Percentiles rank a stretch among this genome's conserved stretches.
phyloP scores from a whole-genome alignment of 2,888 invertebrate species.

The Toxonevra muliebris region DNA sequence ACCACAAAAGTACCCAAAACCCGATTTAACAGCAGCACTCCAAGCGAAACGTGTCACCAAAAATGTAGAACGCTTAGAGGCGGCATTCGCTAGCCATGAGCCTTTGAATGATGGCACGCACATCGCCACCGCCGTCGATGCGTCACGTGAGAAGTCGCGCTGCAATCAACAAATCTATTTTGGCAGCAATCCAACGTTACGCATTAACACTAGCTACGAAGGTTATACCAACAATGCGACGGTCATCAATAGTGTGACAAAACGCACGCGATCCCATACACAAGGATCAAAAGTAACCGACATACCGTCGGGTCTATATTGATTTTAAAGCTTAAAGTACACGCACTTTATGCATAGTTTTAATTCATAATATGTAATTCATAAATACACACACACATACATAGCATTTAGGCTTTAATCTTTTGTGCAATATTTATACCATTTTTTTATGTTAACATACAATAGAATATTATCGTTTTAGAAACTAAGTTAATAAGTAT shows the following conservation, averaged over 20 bases:
- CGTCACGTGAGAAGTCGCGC: constrained; percentile 65
- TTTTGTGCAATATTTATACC: constrained; percentile 18
- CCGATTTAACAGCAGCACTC: constrained; percentile 67
- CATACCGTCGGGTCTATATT: constrained; percentile 79
- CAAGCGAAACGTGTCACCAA: constrained; percentile 75
- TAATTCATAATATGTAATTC: background rate
- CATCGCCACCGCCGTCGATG: constrained; percentile 71
- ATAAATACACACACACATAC: background rate
- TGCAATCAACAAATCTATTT: constrained; percentile 63
- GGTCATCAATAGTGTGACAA: constrained; percentile 48
- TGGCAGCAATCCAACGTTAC: constrained; percentile 58
- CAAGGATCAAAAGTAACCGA: constrained; percentile 74
- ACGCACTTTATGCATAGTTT: background rate
- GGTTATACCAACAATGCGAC: constrained; percentile 29
- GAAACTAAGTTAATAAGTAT: constrained; percentile 3
- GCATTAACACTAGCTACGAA: constrained; percentile 47
- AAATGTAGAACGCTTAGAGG: constrained; percentile 80
- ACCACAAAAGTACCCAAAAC: constrained; percentile 64
- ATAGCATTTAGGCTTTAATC: background rate
- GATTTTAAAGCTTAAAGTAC: constrained; percentile 13
- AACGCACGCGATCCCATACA: constrained; percentile 63
- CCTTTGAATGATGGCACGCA: constrained; percentile 67
- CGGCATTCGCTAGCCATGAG: constrained; percentile 62
- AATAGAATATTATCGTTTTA: background rate
- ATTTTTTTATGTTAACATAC: constrained; percentile 17